Evolutionary conservation across 1,140 invertebrate genomes (phyloP).

Genomic region (Drosophila nannoptera): DNA sequence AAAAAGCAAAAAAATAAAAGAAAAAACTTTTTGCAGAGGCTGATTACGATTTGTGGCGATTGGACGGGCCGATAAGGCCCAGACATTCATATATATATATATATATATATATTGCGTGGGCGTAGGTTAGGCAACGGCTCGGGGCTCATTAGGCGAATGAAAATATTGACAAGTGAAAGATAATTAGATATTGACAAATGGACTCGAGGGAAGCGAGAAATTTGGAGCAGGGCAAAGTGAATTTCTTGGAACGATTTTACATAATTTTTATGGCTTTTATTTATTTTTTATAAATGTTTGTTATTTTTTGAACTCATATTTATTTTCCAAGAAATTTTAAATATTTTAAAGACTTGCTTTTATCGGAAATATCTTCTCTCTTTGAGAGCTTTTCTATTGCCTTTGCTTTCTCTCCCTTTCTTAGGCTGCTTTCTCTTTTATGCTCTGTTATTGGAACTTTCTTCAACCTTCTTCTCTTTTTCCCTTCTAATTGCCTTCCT

Average conservation of each 20-base stretch:
- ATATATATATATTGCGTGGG: not conserved
- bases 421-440: too few relatives aligned
- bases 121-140: too few relatives aligned
- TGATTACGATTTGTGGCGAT: conserved; percentile 44
- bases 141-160: conserved; percentile 2
- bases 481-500: too few relatives aligned
- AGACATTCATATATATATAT: conserved; percentile 3
- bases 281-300: too few relatives aligned
- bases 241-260: not conserved
- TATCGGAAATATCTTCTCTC: too few relatives aligned
- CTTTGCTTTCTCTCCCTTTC: too few relatives aligned
- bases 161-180: conserved; percentile 33
- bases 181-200: conserved; percentile 17
- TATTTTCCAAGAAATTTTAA: too few relatives aligned
- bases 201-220: conserved; percentile 3
- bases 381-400: too few relatives aligned
- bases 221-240: conserved; percentile 2
- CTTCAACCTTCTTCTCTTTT: too few relatives aligned
- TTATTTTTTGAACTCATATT: too few relatives aligned
- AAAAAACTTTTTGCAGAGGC: conserved; percentile 22
- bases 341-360: too few relatives aligned
- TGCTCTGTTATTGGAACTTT: too few relatives aligned
- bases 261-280: not conserved
- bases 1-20: conserved; percentile 8
- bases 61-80: conserved; percentile 22